Percentiles rank a stretch among this genome's conserved stretches.
Evolutionary conservation across 64 coral and sea anemone species (phyloP).

Genomic region (Astreopora myriophthalma): DNA sequence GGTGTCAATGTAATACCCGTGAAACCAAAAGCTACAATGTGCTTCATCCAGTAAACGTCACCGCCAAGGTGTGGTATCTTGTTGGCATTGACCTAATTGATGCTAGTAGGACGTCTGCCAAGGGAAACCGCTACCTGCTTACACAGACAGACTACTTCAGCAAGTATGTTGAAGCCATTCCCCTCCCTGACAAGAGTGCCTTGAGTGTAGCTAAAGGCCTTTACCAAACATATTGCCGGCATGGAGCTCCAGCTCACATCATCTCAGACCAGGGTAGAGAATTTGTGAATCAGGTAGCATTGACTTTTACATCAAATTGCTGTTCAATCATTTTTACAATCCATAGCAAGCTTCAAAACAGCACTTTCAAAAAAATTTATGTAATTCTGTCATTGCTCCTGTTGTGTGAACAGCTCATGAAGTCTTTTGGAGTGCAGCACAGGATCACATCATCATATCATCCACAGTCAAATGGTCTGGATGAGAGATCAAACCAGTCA

Average conservation of each 20-base stretch:
- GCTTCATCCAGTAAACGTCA: conserved; percentile 54
- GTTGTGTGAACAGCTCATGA: conserved; percentile 4
- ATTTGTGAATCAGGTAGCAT: conserved; percentile 61
- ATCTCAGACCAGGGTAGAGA: conserved; percentile 57
- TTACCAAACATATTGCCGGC: conserved; percentile 39
- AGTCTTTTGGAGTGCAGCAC: conserved; percentile 29
- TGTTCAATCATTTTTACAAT: no score
- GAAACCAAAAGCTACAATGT: conserved; percentile 10
- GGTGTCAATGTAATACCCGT: conserved; percentile 37
- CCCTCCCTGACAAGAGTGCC: conserved; percentile 52
- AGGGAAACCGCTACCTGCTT: conserved; percentile 54
- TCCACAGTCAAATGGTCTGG: conserved; percentile 60
- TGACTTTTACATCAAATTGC: not conserved
- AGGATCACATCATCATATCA: conserved; percentile 59
- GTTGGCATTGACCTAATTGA: conserved; percentile 64
- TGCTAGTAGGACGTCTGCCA: conserved; percentile 18
- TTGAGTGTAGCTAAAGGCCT: conserved; percentile 57
- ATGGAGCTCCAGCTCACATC: conserved; percentile 60
- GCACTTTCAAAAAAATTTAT: not conserved
- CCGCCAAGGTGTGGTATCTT: conserved; percentile 38
- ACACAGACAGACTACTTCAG: conserved; percentile 68
- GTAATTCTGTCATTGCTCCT: not conserved
- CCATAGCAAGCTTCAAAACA: not conserved
- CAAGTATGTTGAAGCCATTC: conserved; percentile 63
- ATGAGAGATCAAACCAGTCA: conserved; percentile 61